Evolutionary conservation across 1,140 invertebrate genomes (phyloP).

Genomic region (Lycorma delicatula): DNA sequence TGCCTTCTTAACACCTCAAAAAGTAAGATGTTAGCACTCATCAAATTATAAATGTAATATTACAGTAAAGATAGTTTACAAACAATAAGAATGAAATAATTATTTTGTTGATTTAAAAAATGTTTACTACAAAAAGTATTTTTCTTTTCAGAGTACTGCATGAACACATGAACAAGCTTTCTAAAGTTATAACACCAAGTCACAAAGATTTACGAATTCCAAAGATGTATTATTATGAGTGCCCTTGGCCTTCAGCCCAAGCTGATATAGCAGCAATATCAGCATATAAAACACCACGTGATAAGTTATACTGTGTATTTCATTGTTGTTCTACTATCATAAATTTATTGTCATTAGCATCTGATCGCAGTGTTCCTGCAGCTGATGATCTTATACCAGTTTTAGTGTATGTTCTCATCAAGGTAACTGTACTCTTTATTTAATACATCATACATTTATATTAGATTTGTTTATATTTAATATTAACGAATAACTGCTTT

Average conservation of each 20-base stretch:
- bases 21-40: too few species aligned
- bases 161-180: slow-evolving; percentile 81
- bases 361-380: slow-evolving; percentile 66
- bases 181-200: slow-evolving; percentile 66
- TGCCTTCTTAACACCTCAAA: too few species aligned
- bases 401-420: slow-evolving; percentile 90
- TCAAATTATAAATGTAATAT: too few species aligned
- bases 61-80: too few species aligned
- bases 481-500: too few species aligned
- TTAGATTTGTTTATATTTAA: too few species aligned
- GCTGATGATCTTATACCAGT: slow-evolving; percentile 97
- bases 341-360: slow-evolving; percentile 80
- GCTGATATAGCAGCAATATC: slow-evolving; percentile 84
- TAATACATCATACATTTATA: too few species aligned
- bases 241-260: slow-evolving; percentile 96
- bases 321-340: slow-evolving; percentile 88
- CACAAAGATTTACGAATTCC: slow-evolving; percentile 78
- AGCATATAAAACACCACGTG: slow-evolving; percentile 87
- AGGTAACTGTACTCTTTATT: slow-evolving; percentile 59
- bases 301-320: slow-evolving; percentile 84
- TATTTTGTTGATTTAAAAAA: too few species aligned
- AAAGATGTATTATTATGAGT: slow-evolving; percentile 75
- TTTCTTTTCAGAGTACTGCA: slow-evolving; percentile 58
- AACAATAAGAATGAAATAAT: too few species aligned
- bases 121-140: slow-evolving; percentile 21